These are phyloP conservation scores for Lasioglossum albipes DNA, from an alignment of 1,140 invertebrate genomes.

Conservation along the genomic window DNA sequence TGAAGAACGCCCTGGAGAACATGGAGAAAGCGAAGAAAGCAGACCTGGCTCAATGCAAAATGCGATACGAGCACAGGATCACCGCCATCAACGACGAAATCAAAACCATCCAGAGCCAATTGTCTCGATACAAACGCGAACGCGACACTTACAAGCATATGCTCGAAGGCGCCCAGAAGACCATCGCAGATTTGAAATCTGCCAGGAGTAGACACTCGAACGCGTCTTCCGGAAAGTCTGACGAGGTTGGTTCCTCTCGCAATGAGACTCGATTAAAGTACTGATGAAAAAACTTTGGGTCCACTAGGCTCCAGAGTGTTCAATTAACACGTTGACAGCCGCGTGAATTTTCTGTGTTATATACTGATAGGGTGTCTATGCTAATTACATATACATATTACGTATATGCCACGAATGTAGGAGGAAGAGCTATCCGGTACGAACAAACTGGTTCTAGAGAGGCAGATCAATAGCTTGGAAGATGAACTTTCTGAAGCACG, in stretches of 20 bases:
- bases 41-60: slow-evolving; percentile 91
- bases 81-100: slow-evolving; percentile 92
- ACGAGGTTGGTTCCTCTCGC: slow-evolving; percentile 75
- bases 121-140: slow-evolving; percentile 91
- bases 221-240: slow-evolving; percentile 80
- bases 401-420: slow-evolving; percentile 55
- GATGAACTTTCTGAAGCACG: slow-evolving; percentile 92
- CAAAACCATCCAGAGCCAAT: slow-evolving; percentile 89
- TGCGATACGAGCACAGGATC: slow-evolving; percentile 93
- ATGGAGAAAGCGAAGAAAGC: slow-evolving; percentile 90
- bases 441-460: slow-evolving; percentile 85
- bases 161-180: slow-evolving; percentile 91
- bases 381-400: too few relatives aligned
- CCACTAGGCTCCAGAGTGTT: too few relatives aligned
- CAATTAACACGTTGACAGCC: too few relatives aligned
- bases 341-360: too few relatives aligned
- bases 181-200: slow-evolving; percentile 87
- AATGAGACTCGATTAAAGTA: too few relatives aligned
- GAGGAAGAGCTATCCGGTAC: slow-evolving; percentile 78
- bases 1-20: slow-evolving; percentile 86
- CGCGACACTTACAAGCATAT: slow-evolving; percentile 95
- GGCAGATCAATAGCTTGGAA: slow-evolving; percentile 91
- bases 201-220: slow-evolving; percentile 71
- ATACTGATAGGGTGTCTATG: background rate
- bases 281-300: too few relatives aligned